Evolutionary conservation across 2,113 vertebrate genomes (phyloP).

Genomic region (Melanotaenia duboulayi): DNA sequence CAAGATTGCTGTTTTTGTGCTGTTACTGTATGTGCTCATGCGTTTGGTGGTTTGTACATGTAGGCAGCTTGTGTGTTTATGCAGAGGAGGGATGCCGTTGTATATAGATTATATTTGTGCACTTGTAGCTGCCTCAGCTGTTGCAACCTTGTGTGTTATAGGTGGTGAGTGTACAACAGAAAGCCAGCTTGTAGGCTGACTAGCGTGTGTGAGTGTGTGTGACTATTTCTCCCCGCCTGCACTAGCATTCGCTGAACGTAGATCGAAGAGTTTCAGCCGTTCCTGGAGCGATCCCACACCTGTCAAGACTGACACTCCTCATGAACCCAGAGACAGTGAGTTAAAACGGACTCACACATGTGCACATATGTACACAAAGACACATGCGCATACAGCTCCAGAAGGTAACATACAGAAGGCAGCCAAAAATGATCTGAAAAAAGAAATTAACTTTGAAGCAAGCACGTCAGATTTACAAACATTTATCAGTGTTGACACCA

Average conservation of each 20-base stretch:
- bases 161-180: constrained; percentile 28
- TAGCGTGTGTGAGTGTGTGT: constrained; percentile 56
- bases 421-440: background rate
- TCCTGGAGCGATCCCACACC: constrained; percentile 99
- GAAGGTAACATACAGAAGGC: background rate
- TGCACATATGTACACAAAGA: constrained; percentile 10
- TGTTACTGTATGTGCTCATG: constrained; percentile 20
- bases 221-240: constrained; percentile 79
- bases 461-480: constrained; percentile 2
- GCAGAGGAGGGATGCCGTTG: constrained; percentile 24
- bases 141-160: constrained; percentile 44
- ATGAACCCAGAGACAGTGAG: constrained; percentile 97
- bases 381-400: constrained; percentile 9
- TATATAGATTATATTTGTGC: constrained; percentile 36
- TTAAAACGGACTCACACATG: constrained; percentile 72
- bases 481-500: background rate
- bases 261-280: constrained; percentile 98
- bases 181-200: constrained; percentile 18
- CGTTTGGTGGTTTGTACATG: constrained; percentile 1
- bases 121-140: constrained; percentile 38
- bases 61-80: constrained; percentile 36
- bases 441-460: background rate
- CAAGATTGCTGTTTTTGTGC: constrained; percentile 1
- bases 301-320: constrained; percentile 93
- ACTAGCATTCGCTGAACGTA: constrained; percentile 96